Percentiles rank a stretch among this genome's conserved stretches.
These are phyloP conservation scores for Elmis aenea DNA, from an alignment of 2,888 invertebrate species.

Conservation along the genomic window DNA sequence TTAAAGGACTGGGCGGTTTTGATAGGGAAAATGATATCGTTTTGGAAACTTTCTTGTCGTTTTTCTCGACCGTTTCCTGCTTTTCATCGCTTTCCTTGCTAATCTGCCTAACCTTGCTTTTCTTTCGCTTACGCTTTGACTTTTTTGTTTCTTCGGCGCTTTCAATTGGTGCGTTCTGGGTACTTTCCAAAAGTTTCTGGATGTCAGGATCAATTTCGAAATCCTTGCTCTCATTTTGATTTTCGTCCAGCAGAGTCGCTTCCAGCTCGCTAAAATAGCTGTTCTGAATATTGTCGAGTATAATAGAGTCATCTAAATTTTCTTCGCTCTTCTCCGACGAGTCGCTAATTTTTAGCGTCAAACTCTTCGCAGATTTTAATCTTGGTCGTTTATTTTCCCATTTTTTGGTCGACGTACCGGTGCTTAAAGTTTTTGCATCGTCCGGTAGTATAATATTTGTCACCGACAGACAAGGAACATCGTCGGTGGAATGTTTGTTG, in stretches of 20 bases:
- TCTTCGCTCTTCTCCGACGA: constrained; percentile 10
- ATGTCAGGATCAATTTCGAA: constrained; percentile 40
- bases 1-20: constrained; percentile 41
- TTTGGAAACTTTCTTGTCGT: constrained; percentile 24
- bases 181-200: constrained; percentile 21
- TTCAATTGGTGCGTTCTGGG: constrained; percentile 9
- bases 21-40: constrained; percentile 39
- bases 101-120: constrained; percentile 7
- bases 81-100: constrained; percentile 2
- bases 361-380: constrained; percentile 30
- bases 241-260: constrained; percentile 3
- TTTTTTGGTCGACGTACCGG: constrained; percentile 36
- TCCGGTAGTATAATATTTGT: constrained; percentile 35
- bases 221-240: constrained; percentile 7
- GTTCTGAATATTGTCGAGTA: constrained; percentile 15
- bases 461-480: constrained; percentile 26
- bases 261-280: constrained; percentile 12
- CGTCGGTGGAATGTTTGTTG: constrained; percentile 10
- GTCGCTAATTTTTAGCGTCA: not conserved
- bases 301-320: constrained; percentile 11
- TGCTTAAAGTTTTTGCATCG: constrained; percentile 31
- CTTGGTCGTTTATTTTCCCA: constrained; percentile 40
- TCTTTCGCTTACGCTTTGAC: constrained; percentile 12
- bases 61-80: constrained; percentile 7
- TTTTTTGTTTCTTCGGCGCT: constrained; percentile 9